phyloP scores from a whole-genome alignment of 2,888 invertebrate genomes.

The Lordiphosa fenestrarum region DNA sequence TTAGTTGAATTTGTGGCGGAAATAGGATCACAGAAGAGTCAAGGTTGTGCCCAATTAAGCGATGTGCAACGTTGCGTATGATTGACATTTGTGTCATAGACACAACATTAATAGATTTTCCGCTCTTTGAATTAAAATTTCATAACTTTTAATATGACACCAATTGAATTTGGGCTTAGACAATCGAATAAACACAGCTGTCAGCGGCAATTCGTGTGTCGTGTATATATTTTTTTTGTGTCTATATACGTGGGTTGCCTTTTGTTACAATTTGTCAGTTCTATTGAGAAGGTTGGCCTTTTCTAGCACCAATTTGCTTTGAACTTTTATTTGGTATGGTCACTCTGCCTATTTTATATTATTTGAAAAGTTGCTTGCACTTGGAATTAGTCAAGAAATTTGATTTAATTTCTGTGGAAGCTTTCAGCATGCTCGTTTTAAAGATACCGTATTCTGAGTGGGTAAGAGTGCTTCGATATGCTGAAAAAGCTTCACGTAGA shows the following conservation, averaged over 20 bases:
- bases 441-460: too few relatives aligned
- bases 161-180: constrained; percentile 47
- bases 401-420: too few relatives aligned
- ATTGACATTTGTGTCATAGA: constrained; percentile 65
- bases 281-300: too few relatives aligned
- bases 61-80: constrained; percentile 72
- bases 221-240: constrained; percentile 8
- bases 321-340: too few relatives aligned
- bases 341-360: too few relatives aligned
- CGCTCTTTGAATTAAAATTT: constrained; percentile 52
- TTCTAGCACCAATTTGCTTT: too few relatives aligned
- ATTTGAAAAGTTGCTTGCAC: too few relatives aligned
- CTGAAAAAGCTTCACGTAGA: too few relatives aligned
- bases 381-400: too few relatives aligned
- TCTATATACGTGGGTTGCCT: constrained; percentile 17
- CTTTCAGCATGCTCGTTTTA: too few relatives aligned
- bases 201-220: constrained; percentile 21
- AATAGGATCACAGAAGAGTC: constrained; percentile 22
- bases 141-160: constrained; percentile 59
- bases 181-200: constrained; percentile 38
- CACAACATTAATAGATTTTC: constrained; percentile 23
- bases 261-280: neutral
- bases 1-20: constrained; percentile 16
- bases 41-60: constrained; percentile 28
- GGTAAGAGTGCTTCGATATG: too few relatives aligned